Conservation (phyloP, 2,113 vertebrate genomes). For the Oophaga pumilio region DNA sequence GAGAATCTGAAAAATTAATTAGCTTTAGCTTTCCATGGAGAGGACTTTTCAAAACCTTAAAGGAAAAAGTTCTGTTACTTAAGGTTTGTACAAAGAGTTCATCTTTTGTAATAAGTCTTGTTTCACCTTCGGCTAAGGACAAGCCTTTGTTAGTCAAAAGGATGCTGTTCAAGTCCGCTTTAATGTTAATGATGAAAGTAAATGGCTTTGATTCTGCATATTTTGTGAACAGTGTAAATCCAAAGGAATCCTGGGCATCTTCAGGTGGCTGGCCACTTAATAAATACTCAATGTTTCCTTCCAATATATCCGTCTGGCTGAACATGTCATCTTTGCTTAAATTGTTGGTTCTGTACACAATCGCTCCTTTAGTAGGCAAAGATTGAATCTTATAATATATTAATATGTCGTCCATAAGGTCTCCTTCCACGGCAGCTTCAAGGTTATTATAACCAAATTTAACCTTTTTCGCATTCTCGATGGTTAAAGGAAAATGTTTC, state of each 20-base stretch:
- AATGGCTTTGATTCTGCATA: constrained; percentile 79
- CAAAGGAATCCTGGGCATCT: constrained; percentile 79
- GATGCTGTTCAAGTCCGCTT: constrained; percentile 75
- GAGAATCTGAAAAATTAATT: constrained; percentile 74
- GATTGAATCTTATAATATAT: constrained; percentile 79
- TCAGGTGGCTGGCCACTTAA: constrained; percentile 71
- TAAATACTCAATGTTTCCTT: constrained; percentile 78
- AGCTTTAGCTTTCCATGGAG: constrained; percentile 80
- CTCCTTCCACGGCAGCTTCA: constrained; percentile 69
- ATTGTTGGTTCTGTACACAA: constrained; percentile 74
- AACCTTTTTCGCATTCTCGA: constrained; percentile 77
- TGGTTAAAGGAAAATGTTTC: constrained; percentile 73
- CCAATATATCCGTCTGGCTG: constrained; percentile 78
- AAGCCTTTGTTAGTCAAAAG: constrained; percentile 82
- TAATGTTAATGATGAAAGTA: constrained; percentile 80
- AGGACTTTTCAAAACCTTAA: constrained; percentile 76
- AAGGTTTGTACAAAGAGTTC: constrained; percentile 81
- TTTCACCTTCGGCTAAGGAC: constrained; percentile 82
- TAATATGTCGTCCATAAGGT: constrained; percentile 72
- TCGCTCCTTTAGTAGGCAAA: constrained; percentile 78
- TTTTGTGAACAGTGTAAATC: constrained; percentile 80
- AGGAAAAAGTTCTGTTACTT: constrained; percentile 77
- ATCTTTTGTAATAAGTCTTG: constrained; percentile 79
- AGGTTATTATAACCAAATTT: constrained; percentile 76
- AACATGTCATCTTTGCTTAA: constrained; percentile 79